Evolutionary conservation across 2,888 invertebrate genomes (phyloP).

Genomic region (Exocentrus adspersus): DNA sequence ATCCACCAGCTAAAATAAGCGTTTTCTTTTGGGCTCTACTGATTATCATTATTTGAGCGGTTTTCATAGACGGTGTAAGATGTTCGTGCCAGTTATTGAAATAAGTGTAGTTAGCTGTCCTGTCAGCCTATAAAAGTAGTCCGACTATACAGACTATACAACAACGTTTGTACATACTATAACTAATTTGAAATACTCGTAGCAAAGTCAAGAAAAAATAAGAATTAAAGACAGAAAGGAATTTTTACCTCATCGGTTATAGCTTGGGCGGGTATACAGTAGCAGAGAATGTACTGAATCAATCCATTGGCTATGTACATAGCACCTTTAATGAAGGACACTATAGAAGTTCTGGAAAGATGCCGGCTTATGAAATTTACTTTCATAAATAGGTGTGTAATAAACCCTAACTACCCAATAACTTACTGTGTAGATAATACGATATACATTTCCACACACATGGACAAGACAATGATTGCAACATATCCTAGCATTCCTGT

Average conservation of each 20-base stretch:
- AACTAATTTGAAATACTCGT: too few species aligned
- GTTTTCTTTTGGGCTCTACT: conserved; percentile 13
- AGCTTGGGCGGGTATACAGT: conserved; percentile 30
- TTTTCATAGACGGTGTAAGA: conserved; percentile 16
- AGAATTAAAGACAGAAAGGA: too few species aligned
- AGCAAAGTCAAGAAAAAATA: too few species aligned
- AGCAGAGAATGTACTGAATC: conserved; percentile 15
- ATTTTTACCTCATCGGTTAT: conserved; percentile 25
- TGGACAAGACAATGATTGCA: conserved; percentile 18
- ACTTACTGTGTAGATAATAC: not conserved
- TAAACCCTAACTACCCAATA: too few species aligned
- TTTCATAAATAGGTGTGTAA: too few species aligned
- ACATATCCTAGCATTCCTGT: conserved; percentile 4
- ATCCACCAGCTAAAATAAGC: conserved; percentile 26
- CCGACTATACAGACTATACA: too few species aligned
- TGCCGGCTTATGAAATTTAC: too few species aligned
- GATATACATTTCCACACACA: conserved; percentile 22
- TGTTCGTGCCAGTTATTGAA: conserved; percentile 22
- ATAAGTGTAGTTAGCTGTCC: not conserved
- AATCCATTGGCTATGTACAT: conserved; percentile 15
- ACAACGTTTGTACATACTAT: too few species aligned
- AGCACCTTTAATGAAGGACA: not conserved
- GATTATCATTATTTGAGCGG: conserved; percentile 8
- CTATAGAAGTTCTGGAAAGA: not conserved
- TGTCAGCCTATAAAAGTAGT: not conserved